Conservation (phyloP, 30 jellyfish, hydroid and myxozoan genomes). For the Aurelia coerulea region DNA sequence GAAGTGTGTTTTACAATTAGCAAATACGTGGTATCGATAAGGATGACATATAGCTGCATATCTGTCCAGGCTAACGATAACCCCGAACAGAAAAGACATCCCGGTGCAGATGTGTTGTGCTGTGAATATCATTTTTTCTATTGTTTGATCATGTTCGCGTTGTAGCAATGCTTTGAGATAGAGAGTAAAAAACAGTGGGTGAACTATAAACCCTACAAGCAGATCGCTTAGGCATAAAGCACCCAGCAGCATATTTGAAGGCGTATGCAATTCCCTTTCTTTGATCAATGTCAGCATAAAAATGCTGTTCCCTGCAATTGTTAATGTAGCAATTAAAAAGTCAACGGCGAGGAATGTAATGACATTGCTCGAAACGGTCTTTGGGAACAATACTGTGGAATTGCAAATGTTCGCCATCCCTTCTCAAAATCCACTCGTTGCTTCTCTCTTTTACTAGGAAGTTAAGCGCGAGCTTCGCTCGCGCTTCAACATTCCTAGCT, state of each 20-base stretch:
- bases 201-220: constrained; percentile 34
- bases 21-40: not conserved
- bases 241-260: constrained; percentile 52
- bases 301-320: constrained; percentile 44
- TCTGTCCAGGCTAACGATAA: constrained; percentile 16
- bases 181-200: constrained; percentile 14
- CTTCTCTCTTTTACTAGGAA: too few species aligned
- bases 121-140: not conserved
- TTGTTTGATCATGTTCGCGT: not conserved
- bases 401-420: too few species aligned
- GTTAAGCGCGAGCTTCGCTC: too few species aligned
- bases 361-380: not conserved
- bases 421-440: too few species aligned
- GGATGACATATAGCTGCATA: constrained; percentile 25
- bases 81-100: constrained; percentile 6
- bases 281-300: constrained; percentile 8
- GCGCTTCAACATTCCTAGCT: too few species aligned
- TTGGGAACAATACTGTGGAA: too few species aligned
- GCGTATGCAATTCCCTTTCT: constrained; percentile 35
- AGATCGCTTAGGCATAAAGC: constrained; percentile 43
- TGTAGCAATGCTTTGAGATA: not conserved
- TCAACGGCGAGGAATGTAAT: constrained; percentile 5
- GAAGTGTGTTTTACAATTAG: not conserved
- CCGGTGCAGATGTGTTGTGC: not conserved
- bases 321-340: not conserved